Evolutionary conservation across 2,797 vertebrate species (phyloP).

Genomic region (Poeciliopsis paucimaculata): DNA sequence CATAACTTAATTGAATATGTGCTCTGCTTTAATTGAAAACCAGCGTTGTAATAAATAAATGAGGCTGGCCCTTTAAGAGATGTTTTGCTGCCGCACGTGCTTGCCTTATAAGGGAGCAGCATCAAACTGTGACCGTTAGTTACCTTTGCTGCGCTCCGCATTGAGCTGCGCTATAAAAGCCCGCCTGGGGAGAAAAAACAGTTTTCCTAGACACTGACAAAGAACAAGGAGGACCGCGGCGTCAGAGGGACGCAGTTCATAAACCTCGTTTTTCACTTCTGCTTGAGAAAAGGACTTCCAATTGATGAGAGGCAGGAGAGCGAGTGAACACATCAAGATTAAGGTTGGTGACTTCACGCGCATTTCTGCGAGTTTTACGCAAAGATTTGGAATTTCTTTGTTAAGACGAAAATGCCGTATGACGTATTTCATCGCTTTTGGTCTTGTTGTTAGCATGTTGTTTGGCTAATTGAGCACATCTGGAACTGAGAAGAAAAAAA

Average conservation of each 20-base stretch:
- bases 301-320: slow-evolving; percentile 53
- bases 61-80: slow-evolving; percentile 77
- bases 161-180: slow-evolving; percentile 78
- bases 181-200: slow-evolving; percentile 60
- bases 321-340: slow-evolving; percentile 31
- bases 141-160: slow-evolving; percentile 75
- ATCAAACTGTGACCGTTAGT: slow-evolving; percentile 81
- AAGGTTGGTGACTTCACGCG: slow-evolving; percentile 56
- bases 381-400: slow-evolving; percentile 56
- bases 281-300: slow-evolving; percentile 17
- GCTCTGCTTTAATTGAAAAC: not conserved
- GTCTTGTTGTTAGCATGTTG: not conserved
- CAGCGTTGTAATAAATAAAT: not conserved
- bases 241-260: slow-evolving; percentile 2
- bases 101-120: slow-evolving; percentile 73
- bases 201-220: slow-evolving; percentile 60
- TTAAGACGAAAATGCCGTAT: slow-evolving; percentile 31
- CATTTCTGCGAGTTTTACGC: slow-evolving; percentile 1
- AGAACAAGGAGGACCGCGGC: slow-evolving; percentile 23
- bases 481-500: not conserved
- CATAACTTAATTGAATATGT: not conserved
- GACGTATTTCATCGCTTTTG: not conserved
- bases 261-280: slow-evolving; percentile 7
- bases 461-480: not conserved
- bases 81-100: slow-evolving; percentile 84